phyloP scores from a whole-genome alignment of 2,797 vertebrate genomes.

The Acrossocheilus wenchowensis region DNA sequence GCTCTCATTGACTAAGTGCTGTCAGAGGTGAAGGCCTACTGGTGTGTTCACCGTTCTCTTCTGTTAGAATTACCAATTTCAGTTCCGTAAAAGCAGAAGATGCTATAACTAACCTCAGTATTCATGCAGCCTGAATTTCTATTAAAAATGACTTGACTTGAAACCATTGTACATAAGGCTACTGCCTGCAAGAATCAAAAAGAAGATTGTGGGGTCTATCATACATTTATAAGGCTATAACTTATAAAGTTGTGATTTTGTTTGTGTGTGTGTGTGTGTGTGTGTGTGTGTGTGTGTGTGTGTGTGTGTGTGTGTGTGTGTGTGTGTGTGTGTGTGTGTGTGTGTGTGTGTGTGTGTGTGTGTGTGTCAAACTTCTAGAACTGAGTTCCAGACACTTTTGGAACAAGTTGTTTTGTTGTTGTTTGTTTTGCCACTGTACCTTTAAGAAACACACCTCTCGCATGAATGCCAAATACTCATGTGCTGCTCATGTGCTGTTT shows the following conservation, averaged over 20 bases:
- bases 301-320: not conserved
- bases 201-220: not conserved
- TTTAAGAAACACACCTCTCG: not conserved
- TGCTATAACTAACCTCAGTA: no score
- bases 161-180: not conserved
- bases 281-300: no score
- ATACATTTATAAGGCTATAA: not conserved
- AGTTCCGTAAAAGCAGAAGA: not conserved
- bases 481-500: not conserved
- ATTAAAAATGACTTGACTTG: not conserved
- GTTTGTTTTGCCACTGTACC: not conserved
- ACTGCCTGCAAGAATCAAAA: not conserved
- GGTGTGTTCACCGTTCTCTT: constrained; percentile 1
- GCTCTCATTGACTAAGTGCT: constrained; percentile 21
- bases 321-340: not conserved
- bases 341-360: not conserved
- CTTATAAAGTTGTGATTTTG: no score
- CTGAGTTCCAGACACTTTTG: not conserved
- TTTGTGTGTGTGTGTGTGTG: no score
- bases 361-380: not conserved
- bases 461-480: no score
- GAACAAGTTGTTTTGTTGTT: not conserved
- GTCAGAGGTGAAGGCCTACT: constrained; percentile 41
- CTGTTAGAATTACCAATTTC: not conserved
- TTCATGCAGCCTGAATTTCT: not conserved